phyloP scores from a whole-genome alignment of 2,888 invertebrate species.

The Lasioglossum malachurum region DNA sequence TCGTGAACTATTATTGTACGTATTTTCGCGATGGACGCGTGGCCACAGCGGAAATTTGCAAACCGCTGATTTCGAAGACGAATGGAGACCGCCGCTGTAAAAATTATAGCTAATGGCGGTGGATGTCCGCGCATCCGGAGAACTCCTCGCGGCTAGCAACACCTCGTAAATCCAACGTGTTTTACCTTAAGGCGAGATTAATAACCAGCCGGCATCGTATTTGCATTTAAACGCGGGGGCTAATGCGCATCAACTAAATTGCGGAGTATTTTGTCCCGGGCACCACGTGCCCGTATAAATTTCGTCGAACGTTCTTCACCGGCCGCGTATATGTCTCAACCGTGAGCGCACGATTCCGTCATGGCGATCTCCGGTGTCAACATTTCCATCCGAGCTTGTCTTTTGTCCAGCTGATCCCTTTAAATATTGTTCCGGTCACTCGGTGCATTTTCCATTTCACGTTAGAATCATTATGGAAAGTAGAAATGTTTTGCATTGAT shows the following conservation, averaged over 20 bases:
- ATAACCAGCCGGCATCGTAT: conserved; percentile 35
- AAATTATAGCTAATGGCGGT: conserved; percentile 22
- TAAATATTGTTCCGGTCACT: background rate
- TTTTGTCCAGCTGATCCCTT: background rate
- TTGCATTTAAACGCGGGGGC: conserved; percentile 47
- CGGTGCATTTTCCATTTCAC: background rate
- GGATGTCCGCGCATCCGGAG: background rate
- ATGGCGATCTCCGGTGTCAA: background rate
- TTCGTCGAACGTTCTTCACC: conserved; percentile 49
- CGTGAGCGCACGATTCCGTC: background rate
- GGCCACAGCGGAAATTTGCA: conserved; percentile 7
- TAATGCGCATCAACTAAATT: conserved; percentile 53
- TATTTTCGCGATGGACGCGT: background rate
- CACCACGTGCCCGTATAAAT: conserved; percentile 61
- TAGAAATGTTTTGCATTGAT: too few relatives aligned
- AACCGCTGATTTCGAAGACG: conserved; percentile 31
- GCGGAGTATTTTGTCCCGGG: conserved; percentile 56
- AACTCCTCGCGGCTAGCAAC: conserved; percentile 23
- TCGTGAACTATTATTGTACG: too few relatives aligned
- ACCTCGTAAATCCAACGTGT: conserved; percentile 41
- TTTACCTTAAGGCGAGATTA: conserved; percentile 56
- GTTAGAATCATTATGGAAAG: too few relatives aligned
- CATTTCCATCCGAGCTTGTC: background rate
- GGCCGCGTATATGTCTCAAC: background rate
- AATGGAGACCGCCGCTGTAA: background rate